Percentiles rank a stretch among this genome's conserved stretches.
Evolutionary conservation across 2,888 invertebrate species (phyloP).

Genomic region (Sclerodermus sp.): DNA sequence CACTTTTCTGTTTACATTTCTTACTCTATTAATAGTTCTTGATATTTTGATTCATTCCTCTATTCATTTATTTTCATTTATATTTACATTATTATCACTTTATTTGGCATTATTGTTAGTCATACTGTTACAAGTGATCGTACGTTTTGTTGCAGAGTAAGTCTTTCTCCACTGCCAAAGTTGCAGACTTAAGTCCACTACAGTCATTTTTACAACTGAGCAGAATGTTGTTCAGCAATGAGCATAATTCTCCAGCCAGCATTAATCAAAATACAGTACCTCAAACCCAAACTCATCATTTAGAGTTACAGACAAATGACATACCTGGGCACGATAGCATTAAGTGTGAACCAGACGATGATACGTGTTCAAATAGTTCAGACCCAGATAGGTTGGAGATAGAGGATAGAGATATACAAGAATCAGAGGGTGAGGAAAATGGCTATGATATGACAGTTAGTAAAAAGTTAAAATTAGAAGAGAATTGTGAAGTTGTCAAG

Average conservation of each 20-base stretch:
- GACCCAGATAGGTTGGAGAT: conserved; percentile 76
- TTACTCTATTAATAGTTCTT: too few species aligned
- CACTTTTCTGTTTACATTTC: too few species aligned
- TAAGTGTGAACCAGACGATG: conserved; percentile 63
- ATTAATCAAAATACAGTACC: conserved; percentile 53
- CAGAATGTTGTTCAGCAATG: conserved; percentile 51
- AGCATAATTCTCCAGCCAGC: conserved; percentile 51
- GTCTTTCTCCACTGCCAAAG: conserved; percentile 56
- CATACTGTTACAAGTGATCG: too few species aligned
- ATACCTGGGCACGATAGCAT: conserved; percentile 37
- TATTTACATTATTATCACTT: too few species aligned
- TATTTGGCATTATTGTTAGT: too few species aligned
- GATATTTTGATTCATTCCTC: too few species aligned
- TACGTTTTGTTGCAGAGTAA: conserved; percentile 44
- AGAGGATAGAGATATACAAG: conserved; percentile 58
- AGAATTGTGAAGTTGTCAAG: conserved; percentile 13
- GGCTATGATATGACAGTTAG: conserved; percentile 50
- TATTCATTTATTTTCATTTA: too few species aligned
- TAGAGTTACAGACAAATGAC: conserved; percentile 41
- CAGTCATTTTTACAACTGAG: conserved; percentile 53
- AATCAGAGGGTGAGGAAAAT: conserved; percentile 47
- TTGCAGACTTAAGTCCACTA: conserved; percentile 46
- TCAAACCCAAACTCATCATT: conserved; percentile 48
- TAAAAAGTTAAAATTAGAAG: conserved; percentile 42
- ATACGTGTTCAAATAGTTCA: conserved; percentile 71